Evolutionary conservation across 1,140 invertebrate species (phyloP), one percentile per base, ranked within the genome.

Genomic region (Liolophura sinensis): DNA sequence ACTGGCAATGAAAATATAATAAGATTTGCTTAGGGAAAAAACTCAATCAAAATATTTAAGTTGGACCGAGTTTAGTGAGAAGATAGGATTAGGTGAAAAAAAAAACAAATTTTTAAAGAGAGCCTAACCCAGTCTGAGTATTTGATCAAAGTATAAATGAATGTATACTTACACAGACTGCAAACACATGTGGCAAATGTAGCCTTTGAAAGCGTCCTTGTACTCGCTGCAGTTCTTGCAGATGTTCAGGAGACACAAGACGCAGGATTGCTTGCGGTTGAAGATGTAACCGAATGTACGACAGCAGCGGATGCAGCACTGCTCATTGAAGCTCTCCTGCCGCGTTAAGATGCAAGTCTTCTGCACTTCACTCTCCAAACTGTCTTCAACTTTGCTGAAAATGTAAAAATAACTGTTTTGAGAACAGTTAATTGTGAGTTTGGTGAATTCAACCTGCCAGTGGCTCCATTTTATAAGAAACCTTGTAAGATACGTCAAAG

Each of bases 271-370:
- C 31, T 72, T 73, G 9, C 77, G 70, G 59, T 81, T 80, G 67
- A 82, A 80, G 51, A 82, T 74, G 58, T 78, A 68, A 7, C 77
- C 75, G 66, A 84, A 84, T 1, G 75, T 68, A 22, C 74, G 73
- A 69, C 78, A 84, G 61, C 83, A 85, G 6, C 82, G 70, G 31
- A 84, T 76, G 70, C 83, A 85, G 50, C 80, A 80, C 65, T 80
- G 79, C 62, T 84, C 79, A 68, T 85, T 85, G 47, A 85, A 81
- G 40, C 74, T 75, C 40, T 73, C 76, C 48, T 78, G 66, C 59
- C 77, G 70, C 11, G 79, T 58, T 6, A 84, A 64, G 46, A 82
- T 67, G 27, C 64, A 70, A 1, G 73, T 69, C 67, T 81, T 79
- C 3, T 69, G 68, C 25, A 80, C 72, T 47, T 83, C 77, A 27